Percentiles rank a stretch among this genome's conserved stretches.
Evolutionary conservation across 2,888 invertebrate genomes (phyloP).

Genomic region (Holacanthella duospinosa): DNA sequence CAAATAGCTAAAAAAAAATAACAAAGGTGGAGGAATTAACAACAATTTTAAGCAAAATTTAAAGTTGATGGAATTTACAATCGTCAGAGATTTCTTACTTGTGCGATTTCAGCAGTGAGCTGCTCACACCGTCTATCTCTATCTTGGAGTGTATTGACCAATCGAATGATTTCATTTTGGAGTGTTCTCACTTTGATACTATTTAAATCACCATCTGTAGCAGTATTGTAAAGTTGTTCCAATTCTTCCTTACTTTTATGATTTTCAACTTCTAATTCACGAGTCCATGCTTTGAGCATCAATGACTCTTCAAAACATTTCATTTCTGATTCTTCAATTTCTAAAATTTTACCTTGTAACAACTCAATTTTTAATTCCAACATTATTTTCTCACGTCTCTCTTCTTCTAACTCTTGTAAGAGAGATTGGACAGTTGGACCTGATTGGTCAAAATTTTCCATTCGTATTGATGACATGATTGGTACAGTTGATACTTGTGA

Average conservation of each 20-base stretch:
- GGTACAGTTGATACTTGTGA: background rate
- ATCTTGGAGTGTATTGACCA: slow-evolving; percentile 55
- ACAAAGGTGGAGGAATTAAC: too few species aligned
- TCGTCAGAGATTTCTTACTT: slow-evolving; percentile 39
- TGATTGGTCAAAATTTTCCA: background rate
- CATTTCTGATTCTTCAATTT: slow-evolving; percentile 36
- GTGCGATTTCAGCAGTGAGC: slow-evolving; percentile 69
- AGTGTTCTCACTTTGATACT: slow-evolving; percentile 25
- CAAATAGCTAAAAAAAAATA: slow-evolving; percentile 40
- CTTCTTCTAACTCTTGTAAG: slow-evolving; percentile 7
- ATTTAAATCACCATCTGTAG: slow-evolving; percentile 23
- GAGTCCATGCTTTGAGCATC: slow-evolving; percentile 18
- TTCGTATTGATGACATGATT: background rate
- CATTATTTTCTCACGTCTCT: slow-evolving; percentile 8
- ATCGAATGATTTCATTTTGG: slow-evolving; percentile 25
- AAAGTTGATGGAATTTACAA: background rate
- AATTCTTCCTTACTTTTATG: slow-evolving; percentile 23
- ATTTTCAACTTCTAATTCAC: slow-evolving; percentile 30
- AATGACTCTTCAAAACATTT: slow-evolving; percentile 29
- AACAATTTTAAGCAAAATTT: too few species aligned
- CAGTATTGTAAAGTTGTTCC: slow-evolving; percentile 16
- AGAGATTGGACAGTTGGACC: background rate
- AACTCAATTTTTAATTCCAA: slow-evolving; percentile 33
- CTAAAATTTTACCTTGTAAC: slow-evolving; percentile 31
- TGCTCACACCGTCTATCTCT: slow-evolving; percentile 72